Conservation (phyloP, 2,797 vertebrate species). For the Paguma larvata region DNA sequence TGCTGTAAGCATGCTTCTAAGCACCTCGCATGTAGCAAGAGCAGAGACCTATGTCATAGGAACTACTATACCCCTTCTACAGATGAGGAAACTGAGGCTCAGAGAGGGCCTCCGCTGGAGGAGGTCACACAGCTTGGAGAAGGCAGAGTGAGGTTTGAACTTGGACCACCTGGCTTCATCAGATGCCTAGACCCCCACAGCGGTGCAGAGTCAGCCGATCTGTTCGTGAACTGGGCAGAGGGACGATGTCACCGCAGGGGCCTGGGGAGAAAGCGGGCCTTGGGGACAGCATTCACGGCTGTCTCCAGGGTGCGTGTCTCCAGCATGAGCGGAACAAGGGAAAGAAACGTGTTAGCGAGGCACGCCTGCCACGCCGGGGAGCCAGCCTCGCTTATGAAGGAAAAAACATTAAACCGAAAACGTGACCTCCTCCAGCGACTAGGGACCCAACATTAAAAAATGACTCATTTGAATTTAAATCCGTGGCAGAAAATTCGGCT, state of each 20-base stretch:
- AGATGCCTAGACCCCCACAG: background rate
- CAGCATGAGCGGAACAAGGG: fast-evolving
- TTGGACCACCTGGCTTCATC: fast-evolving
- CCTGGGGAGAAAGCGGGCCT: no score
- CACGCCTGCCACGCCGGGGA: fast-evolving
- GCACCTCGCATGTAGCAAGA: fast-evolving
- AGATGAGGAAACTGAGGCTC: background rate
- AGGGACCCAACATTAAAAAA: slow-evolving; percentile 71
- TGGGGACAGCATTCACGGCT: fast-evolving
- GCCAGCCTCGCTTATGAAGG: background rate
- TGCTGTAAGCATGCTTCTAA: fast-evolving
- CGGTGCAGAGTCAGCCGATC: fast-evolving
- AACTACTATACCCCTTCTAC: background rate
- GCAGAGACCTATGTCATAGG: fast-evolving
- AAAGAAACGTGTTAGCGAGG: fast-evolving
- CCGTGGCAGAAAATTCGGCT: background rate
- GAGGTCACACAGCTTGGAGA: background rate
- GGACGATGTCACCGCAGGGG: fast-evolving
- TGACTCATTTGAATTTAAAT: slow-evolving; percentile 77
- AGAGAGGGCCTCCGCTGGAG: background rate
- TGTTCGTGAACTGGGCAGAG: fast-evolving
- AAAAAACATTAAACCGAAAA: slow-evolving; percentile 17
- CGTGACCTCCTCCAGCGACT: slow-evolving; percentile 69
- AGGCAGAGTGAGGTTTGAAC: background rate
- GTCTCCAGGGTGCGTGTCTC: fast-evolving